Base-by-base conservation (phyloP, 2,797 vertebrate species). In the Manis crassicaudata region DNA sequence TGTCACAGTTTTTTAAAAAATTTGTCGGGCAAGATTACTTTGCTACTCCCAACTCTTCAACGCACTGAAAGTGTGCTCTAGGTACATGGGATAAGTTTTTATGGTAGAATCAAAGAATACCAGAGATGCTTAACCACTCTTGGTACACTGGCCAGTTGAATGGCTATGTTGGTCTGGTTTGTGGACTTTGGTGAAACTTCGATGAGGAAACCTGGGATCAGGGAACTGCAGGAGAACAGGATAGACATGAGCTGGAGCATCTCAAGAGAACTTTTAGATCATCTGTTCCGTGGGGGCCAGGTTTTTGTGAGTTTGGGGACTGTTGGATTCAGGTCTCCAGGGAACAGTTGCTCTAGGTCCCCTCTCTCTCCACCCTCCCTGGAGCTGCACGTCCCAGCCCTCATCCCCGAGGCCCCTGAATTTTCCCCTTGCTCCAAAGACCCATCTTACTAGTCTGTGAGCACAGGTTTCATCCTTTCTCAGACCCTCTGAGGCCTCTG, bases 401-500 rank as follows among this genome's bases (percentile, higher is more conserved):
- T 88, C 63, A 86, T 54, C 54, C 56, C 77, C 90, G 9, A 43
- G 29, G 18, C 50, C 63, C 56, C n/a, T 72, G 23, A 18, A 79
- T 73, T 77, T 87, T 90, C 63, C 21, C 67, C 37, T 84, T 95
- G 58, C 27, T 63, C 68, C 37, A 68, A 18, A 35, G 37, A 84
- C 43, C 27, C 25, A 32, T 86, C 72, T 63, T 93, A 60, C 86
- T 91, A 84, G 58, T 84, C 68, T 40, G 75, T 88, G 65, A 87
- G 14, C 20, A 72, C 46, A n/a, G 32, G 11, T 88, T 95, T 92
- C 63, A 29, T 92, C 80, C 83, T 95, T 32, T 68, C n/a, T 83
- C 25, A 87, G 54, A 92, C 77, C 54, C 18, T 92, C 73, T 86
- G 90, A 52, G 83, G 52, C 77, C 94, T 80, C 83, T 93, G 52